Conservation (phyloP, 2,113 vertebrate species). For the Mirounga angustirostris region DNA sequence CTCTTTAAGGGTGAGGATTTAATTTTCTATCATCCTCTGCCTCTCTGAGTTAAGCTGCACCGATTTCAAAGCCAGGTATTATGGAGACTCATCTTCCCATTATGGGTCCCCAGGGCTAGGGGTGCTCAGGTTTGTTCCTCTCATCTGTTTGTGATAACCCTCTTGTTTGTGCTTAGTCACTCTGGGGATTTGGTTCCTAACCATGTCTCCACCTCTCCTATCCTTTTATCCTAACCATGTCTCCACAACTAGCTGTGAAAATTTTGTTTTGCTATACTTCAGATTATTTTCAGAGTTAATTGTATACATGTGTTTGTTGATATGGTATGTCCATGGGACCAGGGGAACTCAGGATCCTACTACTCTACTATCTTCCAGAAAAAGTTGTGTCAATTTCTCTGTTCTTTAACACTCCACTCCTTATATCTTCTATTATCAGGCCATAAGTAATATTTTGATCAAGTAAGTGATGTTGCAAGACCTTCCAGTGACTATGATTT, state of each 20-base stretch:
- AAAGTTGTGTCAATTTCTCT: not conserved
- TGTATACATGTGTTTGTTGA: not conserved
- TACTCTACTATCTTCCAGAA: not conserved
- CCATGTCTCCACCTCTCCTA: not conserved
- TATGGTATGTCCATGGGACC: not conserved
- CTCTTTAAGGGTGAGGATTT: not conserved
- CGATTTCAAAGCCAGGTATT: not conserved
- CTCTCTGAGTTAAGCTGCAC: not conserved
- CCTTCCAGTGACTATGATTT: not conserved
- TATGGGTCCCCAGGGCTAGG: not conserved
- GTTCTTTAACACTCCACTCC: not conserved
- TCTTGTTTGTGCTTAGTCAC: not conserved
- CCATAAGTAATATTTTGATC: not conserved
- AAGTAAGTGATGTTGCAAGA: not conserved
- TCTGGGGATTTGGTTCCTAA: not conserved
- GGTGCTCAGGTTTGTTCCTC: not conserved
- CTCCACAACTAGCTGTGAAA: not conserved
- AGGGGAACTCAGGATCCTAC: not conserved
- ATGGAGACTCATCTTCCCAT: not conserved
- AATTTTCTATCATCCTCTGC: not conserved
- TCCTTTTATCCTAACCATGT: not conserved
- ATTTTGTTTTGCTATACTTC: not conserved
- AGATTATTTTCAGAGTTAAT: not conserved
- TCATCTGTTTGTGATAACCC: not conserved
- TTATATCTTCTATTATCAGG: not conserved